Percentiles rank a stretch among this genome's conserved stretches.
phyloP scores from a whole-genome alignment of 2,888 invertebrate genomes.

The Lasioglossum vierecki region DNA sequence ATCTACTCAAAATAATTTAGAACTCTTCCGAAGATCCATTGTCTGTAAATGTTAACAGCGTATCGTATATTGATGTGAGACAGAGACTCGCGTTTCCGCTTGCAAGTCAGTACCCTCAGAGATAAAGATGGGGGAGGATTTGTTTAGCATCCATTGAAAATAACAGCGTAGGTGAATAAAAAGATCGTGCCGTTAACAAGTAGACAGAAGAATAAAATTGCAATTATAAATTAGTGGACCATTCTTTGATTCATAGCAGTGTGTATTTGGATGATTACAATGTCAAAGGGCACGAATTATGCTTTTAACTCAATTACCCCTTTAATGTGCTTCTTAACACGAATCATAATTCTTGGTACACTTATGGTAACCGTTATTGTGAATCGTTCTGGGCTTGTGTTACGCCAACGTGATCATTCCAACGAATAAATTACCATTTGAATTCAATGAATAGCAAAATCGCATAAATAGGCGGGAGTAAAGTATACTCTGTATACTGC shows the following conservation, averaged over 20 bases:
- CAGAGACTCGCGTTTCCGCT: background rate
- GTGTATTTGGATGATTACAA: slow-evolving; percentile 20
- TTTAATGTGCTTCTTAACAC: slow-evolving; percentile 35
- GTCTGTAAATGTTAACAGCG: background rate
- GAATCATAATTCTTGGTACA: slow-evolving; percentile 24
- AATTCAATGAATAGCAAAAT: slow-evolving; percentile 36
- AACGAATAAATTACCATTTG: slow-evolving; percentile 18
- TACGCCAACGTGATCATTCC: slow-evolving; percentile 22
- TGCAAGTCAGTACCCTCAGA: background rate
- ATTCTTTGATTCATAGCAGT: slow-evolving; percentile 43
- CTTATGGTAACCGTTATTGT: slow-evolving; percentile 33
- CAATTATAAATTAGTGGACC: slow-evolving; percentile 54
- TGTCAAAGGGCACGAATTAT: slow-evolving; percentile 58
- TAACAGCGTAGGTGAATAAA: background rate
- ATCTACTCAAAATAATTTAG: background rate
- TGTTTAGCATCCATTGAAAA: background rate
- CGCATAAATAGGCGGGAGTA: background rate
- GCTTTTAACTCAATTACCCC: slow-evolving; percentile 54
- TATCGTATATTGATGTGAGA: background rate
- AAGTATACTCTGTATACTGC: background rate
- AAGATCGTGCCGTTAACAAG: background rate
- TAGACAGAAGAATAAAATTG: background rate
- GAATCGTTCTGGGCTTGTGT: slow-evolving; percentile 16
- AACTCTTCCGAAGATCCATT: no score
- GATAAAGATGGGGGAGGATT: background rate